phyloP scores from a whole-genome alignment of 2,888 invertebrate genomes.

The Operophtera brumata region DNA sequence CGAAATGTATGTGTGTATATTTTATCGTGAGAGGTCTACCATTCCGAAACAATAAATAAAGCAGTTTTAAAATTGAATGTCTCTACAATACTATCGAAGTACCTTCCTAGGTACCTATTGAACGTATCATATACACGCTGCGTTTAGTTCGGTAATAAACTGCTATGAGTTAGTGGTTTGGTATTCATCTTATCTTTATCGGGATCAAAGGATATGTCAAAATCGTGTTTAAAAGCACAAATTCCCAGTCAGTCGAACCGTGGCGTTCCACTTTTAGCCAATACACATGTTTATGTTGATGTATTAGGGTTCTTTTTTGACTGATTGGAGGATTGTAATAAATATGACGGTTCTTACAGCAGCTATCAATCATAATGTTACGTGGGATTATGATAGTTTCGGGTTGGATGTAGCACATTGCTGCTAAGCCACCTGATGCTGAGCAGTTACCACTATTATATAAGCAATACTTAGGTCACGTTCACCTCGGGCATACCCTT shows the following conservation, averaged over 20 bases:
- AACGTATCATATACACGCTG: conserved; percentile 8
- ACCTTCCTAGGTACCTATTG: not conserved
- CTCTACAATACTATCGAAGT: not conserved
- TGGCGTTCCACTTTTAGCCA: not conserved
- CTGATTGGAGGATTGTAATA: conserved; percentile 4
- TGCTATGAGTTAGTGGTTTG: conserved; percentile 21
- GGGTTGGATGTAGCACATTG: conserved; percentile 35
- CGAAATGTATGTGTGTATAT: too few species aligned
- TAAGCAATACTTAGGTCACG: too few species aligned
- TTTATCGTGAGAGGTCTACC: too few species aligned
- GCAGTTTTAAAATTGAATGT: too few species aligned
- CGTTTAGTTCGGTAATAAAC: conserved; percentile 14
- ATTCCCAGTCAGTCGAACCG: conserved; percentile 35
- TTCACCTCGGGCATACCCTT: too few species aligned
- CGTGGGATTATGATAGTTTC: conserved; percentile 37
- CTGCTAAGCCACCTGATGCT: too few species aligned
- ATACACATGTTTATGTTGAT: conserved; percentile 1
- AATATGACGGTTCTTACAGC: conserved; percentile 23
- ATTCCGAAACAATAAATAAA: too few species aligned
- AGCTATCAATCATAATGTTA: conserved; percentile 56
- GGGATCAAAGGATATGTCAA: conserved; percentile 46
- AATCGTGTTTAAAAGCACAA: conserved; percentile 39
- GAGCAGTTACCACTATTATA: too few species aligned
- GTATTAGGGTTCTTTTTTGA: conserved; percentile 14
- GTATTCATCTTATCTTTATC: conserved; percentile 44